Conservation (phyloP, 2,113 vertebrate genomes). For the Leuciscus idus region DNA sequence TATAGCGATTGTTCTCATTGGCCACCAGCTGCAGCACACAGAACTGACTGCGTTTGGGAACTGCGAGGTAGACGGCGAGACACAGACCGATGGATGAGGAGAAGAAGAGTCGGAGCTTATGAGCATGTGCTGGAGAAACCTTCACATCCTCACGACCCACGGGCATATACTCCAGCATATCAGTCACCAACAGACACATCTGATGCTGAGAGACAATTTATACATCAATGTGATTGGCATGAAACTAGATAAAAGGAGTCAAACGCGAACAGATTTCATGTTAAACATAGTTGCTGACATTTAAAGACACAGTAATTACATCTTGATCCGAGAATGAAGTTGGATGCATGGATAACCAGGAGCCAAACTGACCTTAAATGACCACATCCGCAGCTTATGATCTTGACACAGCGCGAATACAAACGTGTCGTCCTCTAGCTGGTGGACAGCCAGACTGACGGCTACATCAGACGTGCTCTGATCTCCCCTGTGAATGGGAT, state of each 20-base stretch:
- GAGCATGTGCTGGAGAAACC: slow-evolving; percentile 76
- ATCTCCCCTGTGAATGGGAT: slow-evolving; percentile 77
- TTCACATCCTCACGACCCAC: slow-evolving; percentile 78
- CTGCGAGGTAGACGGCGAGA: slow-evolving; percentile 84
- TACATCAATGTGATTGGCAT: neutral
- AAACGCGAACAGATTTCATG: no score
- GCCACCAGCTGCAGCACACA: slow-evolving; percentile 88
- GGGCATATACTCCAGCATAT: slow-evolving; percentile 89
- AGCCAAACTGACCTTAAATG: slow-evolving; percentile 79
- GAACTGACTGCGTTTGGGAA: slow-evolving; percentile 88
- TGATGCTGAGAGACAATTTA: slow-evolving; percentile 78
- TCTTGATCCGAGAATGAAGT: neutral
- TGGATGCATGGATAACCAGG: neutral
- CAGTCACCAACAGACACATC: slow-evolving; percentile 88
- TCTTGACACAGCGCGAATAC: slow-evolving; percentile 94
- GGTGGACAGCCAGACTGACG: slow-evolving; percentile 84
- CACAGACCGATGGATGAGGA: slow-evolving; percentile 85
- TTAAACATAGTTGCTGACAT: no score
- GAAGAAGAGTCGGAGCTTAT: slow-evolving; percentile 83
- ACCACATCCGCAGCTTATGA: slow-evolving; percentile 94
- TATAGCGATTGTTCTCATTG: slow-evolving; percentile 86
- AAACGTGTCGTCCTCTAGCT: slow-evolving; percentile 87
- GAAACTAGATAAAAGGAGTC: neutral
- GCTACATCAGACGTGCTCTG: slow-evolving; percentile 80
- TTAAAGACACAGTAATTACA: neutral